Evolutionary conservation across 2,797 vertebrate species (phyloP), one percentile per base, ranked within the genome.

Genomic region (Tangara arthus): DNA sequence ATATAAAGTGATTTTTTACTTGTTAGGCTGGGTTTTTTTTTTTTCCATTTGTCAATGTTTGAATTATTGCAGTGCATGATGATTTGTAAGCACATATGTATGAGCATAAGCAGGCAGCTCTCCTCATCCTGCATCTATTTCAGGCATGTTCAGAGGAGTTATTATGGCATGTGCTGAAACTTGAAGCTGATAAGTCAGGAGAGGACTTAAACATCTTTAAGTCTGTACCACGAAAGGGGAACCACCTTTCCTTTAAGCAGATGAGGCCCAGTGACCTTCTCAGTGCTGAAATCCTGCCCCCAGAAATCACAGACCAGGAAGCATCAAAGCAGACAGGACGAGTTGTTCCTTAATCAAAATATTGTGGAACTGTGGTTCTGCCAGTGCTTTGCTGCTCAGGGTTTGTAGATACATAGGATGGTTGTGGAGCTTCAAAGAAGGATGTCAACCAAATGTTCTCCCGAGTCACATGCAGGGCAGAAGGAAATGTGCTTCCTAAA

Each of bases 401-500:
- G 78, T 89, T 75, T 87, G 79, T 52, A 65, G 82, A 92, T 80
- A 68, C 0, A 19, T 52, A 37, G 64, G 84, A 71, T 65, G 82
- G 21, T 35, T 15, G 59, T 76, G 89, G 82, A 89, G 87, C 90
- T 95, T 96, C 94, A 94, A 93, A 95, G 96, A 85, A 92, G 75
- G 81, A 94, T 95, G 92, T 94, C 93, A 94, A 13, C 94, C 95
- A 97, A 95, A 95, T 97, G 90, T 95, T 94, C 69, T 73, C 65
- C 55, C 11, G 9, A 76, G 69, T 94, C 93, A 91, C 82, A 28
- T 91, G 94, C 87, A 49, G 24, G 28, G 78, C 92, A 96, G 92
- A 92, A 95, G 94, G 93, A 95, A 97, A 94, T 95, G 89, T 91
- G 95, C 61, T 95, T 96, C 89, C 87, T 87, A 21, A 95, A 87